Evolutionary conservation across 2,888 invertebrate species (phyloP).

Genomic region (Pachycephus smyrnensis): DNA sequence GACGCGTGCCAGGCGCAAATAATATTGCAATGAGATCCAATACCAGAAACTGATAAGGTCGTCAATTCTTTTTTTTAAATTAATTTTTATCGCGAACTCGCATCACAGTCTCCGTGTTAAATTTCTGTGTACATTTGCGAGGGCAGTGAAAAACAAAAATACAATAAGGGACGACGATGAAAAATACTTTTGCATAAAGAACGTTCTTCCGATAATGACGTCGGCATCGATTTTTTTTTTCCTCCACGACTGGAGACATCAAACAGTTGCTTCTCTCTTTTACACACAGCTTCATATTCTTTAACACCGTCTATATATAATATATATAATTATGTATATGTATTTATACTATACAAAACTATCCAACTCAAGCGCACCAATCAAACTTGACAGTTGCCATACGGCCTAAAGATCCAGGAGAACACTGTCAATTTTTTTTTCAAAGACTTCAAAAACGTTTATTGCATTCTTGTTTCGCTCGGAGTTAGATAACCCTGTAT

Average conservation of each 20-base stretch:
- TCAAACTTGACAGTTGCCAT: neutral
- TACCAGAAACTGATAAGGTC: neutral
- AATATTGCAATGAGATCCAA: neutral
- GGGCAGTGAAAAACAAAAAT: neutral
- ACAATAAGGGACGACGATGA: neutral
- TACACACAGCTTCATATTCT: neutral
- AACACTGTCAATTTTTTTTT: neutral
- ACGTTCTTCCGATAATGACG: neutral
- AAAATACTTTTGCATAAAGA: neutral
- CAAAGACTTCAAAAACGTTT: neutral
- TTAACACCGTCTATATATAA: neutral
- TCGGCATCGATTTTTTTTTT: neutral
- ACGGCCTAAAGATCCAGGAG: neutral
- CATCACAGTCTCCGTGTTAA: conserved; percentile 14
- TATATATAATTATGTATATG: neutral
- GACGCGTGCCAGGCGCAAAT: too few relatives aligned
- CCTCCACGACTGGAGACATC: neutral
- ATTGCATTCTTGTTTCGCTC: neutral
- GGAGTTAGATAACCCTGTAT: neutral
- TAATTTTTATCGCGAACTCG: conserved; percentile 14
- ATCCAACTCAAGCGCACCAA: neutral
- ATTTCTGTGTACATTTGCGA: neutral
- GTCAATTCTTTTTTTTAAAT: conserved; percentile 14
- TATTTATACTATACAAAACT: neutral
- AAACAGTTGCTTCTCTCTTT: neutral